These are phyloP conservation scores for Gallinago nigripennis DNA, from an alignment of 2,797 vertebrate genomes.

Conservation along the genomic window DNA sequence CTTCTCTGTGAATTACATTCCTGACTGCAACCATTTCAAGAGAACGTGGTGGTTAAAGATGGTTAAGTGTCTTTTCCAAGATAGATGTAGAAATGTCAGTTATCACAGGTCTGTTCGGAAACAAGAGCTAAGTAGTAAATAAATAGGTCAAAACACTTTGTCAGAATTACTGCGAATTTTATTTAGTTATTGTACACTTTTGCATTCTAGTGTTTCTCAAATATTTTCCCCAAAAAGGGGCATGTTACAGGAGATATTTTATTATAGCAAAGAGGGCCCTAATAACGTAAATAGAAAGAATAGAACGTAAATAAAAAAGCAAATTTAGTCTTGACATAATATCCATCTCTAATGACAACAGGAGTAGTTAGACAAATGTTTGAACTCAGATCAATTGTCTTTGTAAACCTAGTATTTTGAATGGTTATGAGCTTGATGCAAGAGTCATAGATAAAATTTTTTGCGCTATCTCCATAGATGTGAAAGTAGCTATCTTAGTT, in stretches of 20 bases:
- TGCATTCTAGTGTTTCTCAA: neutral
- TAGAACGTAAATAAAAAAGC: neutral
- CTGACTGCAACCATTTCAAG: neutral
- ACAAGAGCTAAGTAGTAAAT: neutral
- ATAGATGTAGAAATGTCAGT: neutral
- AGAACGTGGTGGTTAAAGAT: neutral
- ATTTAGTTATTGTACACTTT: neutral
- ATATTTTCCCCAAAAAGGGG: neutral
- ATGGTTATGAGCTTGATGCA: neutral
- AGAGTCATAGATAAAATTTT: neutral
- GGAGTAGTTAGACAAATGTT: neutral
- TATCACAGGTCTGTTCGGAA: neutral
- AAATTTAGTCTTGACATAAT: neutral
- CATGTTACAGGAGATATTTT: neutral
- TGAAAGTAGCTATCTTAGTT: neutral
- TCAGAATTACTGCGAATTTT: neutral
- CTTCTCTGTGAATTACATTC: neutral
- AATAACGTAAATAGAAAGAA: neutral
- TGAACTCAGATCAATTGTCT: neutral
- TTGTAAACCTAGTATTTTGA: neutral
- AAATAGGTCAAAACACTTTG: neutral
- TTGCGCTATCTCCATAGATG: neutral
- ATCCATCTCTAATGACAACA: neutral
- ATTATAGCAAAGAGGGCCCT: neutral
- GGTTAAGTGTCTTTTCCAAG: neutral